These are phyloP conservation scores for Amblyraja radiata DNA, from an alignment of 2,797 vertebrate species.

Conservation along the genomic window DNA sequence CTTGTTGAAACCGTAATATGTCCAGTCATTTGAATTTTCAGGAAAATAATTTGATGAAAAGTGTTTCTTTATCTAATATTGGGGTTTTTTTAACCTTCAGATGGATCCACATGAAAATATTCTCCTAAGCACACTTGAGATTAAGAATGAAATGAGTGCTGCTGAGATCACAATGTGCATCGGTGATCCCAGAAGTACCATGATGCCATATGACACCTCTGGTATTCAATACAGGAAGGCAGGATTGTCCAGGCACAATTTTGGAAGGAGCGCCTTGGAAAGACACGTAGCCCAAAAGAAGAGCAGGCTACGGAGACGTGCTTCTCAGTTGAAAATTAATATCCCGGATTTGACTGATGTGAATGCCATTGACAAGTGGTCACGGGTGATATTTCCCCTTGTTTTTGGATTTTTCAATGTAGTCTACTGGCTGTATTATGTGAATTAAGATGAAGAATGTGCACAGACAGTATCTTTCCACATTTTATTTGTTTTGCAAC, in stretches of 20 bases:
- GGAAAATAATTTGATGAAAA: neutral
- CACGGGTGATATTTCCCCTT: constrained; percentile 93
- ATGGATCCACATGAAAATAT: constrained; percentile 98
- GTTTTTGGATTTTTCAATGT: constrained; percentile 97
- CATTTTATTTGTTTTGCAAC: constrained; percentile 34
- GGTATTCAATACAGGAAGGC: constrained; percentile 91
- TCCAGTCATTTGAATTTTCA: neutral
- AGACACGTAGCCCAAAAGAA: constrained; percentile 91
- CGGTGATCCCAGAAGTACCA: constrained; percentile 81
- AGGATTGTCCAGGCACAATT: constrained; percentile 82
- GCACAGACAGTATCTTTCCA: constrained; percentile 32
- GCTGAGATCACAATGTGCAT: constrained; percentile 87
- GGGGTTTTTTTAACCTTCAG: constrained; percentile 54
- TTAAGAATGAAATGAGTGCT: constrained; percentile 94
- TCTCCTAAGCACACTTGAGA: constrained; percentile 87
- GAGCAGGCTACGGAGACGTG: constrained; percentile 81
- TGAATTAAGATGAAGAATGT: constrained; percentile 71
- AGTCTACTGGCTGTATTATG: constrained; percentile 96
- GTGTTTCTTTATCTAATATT: neutral
- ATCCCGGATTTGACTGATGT: constrained; percentile 98
- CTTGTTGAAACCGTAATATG: neutral
- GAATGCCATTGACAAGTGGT: constrained; percentile 98
- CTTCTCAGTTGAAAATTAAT: constrained; percentile 91
- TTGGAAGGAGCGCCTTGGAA: constrained; percentile 83
- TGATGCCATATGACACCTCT: constrained; percentile 88